Evolutionary conservation across 2,888 invertebrate species (phyloP).

Genomic region (Phymatocera aterrima): DNA sequence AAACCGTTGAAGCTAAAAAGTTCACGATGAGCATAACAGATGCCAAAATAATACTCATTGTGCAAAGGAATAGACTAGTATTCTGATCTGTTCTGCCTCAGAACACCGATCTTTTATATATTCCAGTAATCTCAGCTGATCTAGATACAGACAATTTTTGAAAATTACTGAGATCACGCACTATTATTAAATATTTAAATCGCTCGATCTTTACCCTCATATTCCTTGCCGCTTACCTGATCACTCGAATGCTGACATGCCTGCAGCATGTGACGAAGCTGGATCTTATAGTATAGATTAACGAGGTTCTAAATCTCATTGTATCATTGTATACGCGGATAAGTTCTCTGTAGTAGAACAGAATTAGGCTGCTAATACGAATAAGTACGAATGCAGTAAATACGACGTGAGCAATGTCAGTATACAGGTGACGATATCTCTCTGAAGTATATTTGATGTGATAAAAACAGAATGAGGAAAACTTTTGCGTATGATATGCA

Average conservation of each 20-base stretch:
- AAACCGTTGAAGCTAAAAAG: slow-evolving; percentile 39
- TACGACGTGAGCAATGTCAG: no score
- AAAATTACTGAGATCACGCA: slow-evolving; percentile 20
- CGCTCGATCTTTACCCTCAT: slow-evolving; percentile 6
- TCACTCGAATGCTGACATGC: neutral
- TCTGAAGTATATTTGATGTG: no score
- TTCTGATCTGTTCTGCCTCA: neutral
- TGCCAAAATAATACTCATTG: slow-evolving; percentile 41
- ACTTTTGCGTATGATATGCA: no score
- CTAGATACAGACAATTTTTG: neutral
- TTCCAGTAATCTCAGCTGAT: neutral
- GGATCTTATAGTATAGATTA: neutral
- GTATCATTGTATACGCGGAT: neutral
- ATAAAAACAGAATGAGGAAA: no score
- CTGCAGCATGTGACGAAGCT: neutral
- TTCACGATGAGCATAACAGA: slow-evolving; percentile 39
- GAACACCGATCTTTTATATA: slow-evolving; percentile 21
- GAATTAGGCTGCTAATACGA: neutral
- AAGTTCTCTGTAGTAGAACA: neutral
- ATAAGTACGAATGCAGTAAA: neutral
- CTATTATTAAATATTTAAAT: neutral
- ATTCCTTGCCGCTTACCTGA: neutral
- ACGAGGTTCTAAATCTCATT: neutral
- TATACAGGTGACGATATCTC: no score
- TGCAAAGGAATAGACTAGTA: neutral